Evolutionary conservation across 2,888 invertebrate genomes (phyloP).

Genomic region (Branchinecta sandiegonensis): DNA sequence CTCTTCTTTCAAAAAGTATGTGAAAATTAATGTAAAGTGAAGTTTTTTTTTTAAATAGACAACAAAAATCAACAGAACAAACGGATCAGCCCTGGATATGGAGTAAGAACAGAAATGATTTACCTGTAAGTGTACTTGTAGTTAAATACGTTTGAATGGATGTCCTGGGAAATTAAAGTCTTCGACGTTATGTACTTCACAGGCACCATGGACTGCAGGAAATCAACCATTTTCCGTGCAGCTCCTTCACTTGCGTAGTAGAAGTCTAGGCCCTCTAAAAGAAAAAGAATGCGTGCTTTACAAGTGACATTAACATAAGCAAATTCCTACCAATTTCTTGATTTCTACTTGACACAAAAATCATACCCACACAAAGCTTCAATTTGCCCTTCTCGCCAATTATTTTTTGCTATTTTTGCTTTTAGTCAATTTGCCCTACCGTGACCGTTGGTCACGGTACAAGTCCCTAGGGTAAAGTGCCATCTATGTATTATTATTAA

Average conservation of each 20-base stretch:
- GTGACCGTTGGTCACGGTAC: too few species aligned
- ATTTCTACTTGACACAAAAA: neutral
- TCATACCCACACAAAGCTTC: too few species aligned
- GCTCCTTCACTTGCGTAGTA: slow-evolving; percentile 75
- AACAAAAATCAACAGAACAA: too few species aligned
- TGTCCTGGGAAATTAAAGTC: slow-evolving; percentile 90
- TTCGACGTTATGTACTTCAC: slow-evolving; percentile 77
- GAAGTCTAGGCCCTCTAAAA: slow-evolving; percentile 82
- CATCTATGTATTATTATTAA: too few species aligned
- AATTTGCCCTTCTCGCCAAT: too few species aligned
- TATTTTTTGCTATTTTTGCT: too few species aligned
- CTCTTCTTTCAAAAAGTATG: too few species aligned
- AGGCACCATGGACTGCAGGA: slow-evolving; percentile 72
- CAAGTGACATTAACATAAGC: neutral
- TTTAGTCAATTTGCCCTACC: too few species aligned
- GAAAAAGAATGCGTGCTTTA: slow-evolving; percentile 24
- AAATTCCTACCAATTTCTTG: neutral
- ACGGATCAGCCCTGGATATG: too few species aligned
- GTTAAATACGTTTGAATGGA: slow-evolving; percentile 88
- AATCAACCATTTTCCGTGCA: slow-evolving; percentile 90
- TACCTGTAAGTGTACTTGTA: slow-evolving; percentile 75
- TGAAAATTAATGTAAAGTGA: too few species aligned
- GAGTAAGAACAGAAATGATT: neutral
- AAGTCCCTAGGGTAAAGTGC: too few species aligned
- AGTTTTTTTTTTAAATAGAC: too few species aligned